These are phyloP conservation scores for Euplexia lucipara DNA, from an alignment of 2,888 invertebrate species.

Conservation along the genomic window DNA sequence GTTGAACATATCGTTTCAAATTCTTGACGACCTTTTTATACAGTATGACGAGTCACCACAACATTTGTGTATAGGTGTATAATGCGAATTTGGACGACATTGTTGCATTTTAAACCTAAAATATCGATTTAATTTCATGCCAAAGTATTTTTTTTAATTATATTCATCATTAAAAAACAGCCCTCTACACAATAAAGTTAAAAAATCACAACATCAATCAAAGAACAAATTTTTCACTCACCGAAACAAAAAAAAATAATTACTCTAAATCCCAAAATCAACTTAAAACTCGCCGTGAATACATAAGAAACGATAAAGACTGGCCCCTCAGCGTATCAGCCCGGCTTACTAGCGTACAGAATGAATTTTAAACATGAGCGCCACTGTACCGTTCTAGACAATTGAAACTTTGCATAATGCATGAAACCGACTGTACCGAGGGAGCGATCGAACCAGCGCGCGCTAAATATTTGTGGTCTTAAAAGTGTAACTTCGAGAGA, in stretches of 20 bases:
- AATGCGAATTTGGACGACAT: too few species aligned
- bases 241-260: slow-evolving; percentile 7
- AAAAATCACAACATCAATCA: too few species aligned
- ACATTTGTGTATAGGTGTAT: too few species aligned
- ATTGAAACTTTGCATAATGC: slow-evolving; percentile 86
- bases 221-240: too few species aligned
- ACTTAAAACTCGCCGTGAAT: slow-evolving; percentile 37
- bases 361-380: slow-evolving; percentile 80
- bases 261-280: slow-evolving; percentile 14
- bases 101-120: too few species aligned
- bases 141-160: too few species aligned
- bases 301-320: slow-evolving; percentile 72
- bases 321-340: slow-evolving; percentile 65
- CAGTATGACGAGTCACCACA: too few species aligned
- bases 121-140: too few species aligned
- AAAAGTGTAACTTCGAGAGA: slow-evolving; percentile 62
- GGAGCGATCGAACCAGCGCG: slow-evolving; percentile 67
- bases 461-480: slow-evolving; percentile 75
- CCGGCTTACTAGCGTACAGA: slow-evolving; percentile 66
- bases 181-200: too few species aligned
- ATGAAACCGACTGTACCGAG: slow-evolving; percentile 71
- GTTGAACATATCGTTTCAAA: too few species aligned
- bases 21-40: too few species aligned
- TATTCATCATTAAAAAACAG: too few species aligned
- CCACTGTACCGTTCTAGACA: slow-evolving; percentile 74